Evolutionary conservation across 2,797 vertebrate species (phyloP).

Genomic region (Varecia variegata): DNA sequence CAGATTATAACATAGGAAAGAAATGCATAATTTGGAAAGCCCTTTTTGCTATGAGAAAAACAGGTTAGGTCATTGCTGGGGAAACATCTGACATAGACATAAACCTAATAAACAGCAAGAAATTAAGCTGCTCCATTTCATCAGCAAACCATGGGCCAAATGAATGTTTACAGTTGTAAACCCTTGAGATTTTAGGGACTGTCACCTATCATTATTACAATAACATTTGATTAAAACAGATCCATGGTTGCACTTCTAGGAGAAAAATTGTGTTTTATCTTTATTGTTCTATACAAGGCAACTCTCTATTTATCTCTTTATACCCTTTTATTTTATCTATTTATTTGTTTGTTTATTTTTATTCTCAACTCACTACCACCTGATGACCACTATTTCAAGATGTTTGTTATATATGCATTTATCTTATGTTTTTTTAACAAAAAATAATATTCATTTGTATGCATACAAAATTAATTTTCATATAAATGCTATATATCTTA

Average conservation of each 20-base stretch:
- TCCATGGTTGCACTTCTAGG: rapidly evolving
- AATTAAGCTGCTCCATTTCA: background rate
- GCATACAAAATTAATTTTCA: background rate
- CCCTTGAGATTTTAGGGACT: background rate
- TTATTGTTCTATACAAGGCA: background rate
- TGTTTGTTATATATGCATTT: background rate
- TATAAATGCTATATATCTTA: background rate
- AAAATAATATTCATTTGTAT: background rate
- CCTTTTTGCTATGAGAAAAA: background rate
- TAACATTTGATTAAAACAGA: background rate
- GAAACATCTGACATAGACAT: background rate
- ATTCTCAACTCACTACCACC: background rate
- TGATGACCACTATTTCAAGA: background rate
- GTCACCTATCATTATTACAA: background rate
- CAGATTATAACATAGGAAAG: background rate
- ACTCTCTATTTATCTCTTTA: background rate
- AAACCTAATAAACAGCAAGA: background rate
- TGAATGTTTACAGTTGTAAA: background rate
- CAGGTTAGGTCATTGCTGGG: background rate
- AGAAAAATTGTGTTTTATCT: background rate
- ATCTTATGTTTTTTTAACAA: background rate
- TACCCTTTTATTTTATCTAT: background rate
- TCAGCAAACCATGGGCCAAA: background rate
- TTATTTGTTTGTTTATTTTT: background rate
- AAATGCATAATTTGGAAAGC: background rate